Percentiles rank a stretch among this genome's conserved stretches.
Evolutionary conservation across 2,113 vertebrate species (phyloP).

Genomic region (Orycteropus afer): DNA sequence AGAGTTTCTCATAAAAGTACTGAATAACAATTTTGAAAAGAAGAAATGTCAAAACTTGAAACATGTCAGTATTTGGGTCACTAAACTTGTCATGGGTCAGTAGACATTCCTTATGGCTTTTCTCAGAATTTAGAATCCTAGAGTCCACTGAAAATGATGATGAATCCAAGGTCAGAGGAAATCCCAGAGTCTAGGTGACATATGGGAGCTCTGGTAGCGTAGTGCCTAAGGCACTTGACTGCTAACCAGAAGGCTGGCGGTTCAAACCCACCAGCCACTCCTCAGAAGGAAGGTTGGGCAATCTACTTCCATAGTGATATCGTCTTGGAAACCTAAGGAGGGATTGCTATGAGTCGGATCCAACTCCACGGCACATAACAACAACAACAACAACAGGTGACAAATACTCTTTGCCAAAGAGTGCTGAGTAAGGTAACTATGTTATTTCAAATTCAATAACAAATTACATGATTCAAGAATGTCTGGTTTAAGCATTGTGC

Average conservation of each 20-base stretch:
- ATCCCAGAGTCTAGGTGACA: neutral
- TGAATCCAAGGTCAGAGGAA: neutral
- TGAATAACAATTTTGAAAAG: neutral
- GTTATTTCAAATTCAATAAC: conserved; percentile 7
- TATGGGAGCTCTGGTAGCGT: too few relatives aligned
- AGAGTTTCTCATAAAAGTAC: neutral
- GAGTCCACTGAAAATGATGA: neutral
- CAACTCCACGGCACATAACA: too few relatives aligned
- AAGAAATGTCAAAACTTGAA: neutral
- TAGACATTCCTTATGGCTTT: neutral
- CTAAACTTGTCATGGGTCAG: neutral
- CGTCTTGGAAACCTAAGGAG: too few relatives aligned
- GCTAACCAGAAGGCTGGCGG: too few relatives aligned
- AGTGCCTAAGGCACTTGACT: too few relatives aligned
- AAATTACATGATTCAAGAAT: neutral
- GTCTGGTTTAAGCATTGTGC: neutral
- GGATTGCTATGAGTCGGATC: too few relatives aligned
- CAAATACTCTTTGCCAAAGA: neutral
- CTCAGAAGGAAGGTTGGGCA: too few relatives aligned
- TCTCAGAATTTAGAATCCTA: neutral
- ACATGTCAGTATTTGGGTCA: neutral
- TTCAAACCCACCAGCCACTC: too few relatives aligned
- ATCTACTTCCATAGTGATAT: too few relatives aligned
- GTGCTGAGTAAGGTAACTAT: neutral
- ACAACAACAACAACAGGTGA: too few relatives aligned